Percentiles rank a stretch among this genome's conserved stretches.
Evolutionary conservation across 2,888 invertebrate genomes (phyloP).

Genomic region (Diachrysia chrysitis): DNA sequence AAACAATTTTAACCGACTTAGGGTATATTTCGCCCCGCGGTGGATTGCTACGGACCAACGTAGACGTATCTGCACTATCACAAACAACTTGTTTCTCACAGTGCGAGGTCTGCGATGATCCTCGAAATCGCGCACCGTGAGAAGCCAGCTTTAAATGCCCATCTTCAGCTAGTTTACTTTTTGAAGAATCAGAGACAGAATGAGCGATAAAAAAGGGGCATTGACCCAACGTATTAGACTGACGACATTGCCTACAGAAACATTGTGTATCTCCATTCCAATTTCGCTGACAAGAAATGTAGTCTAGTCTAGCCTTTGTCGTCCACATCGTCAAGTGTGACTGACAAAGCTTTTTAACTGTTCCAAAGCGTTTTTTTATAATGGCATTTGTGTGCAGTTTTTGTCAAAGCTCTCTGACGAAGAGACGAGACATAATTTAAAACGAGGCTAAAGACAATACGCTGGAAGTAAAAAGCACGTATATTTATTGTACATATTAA

Average conservation of each 20-base stretch:
- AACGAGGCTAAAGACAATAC: background rate
- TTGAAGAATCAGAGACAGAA: too few relatives aligned
- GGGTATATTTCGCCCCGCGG: too few relatives aligned
- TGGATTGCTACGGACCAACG: too few relatives aligned
- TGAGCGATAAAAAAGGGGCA: slow-evolving; percentile 6
- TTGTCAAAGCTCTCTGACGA: background rate
- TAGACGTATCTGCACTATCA: too few relatives aligned
- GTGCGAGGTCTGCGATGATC: too few relatives aligned
- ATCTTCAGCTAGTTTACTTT: too few relatives aligned
- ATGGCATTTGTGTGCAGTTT: background rate
- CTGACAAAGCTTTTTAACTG: background rate
- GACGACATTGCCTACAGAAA: background rate
- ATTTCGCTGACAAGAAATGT: background rate
- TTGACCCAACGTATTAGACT: slow-evolving; percentile 25
- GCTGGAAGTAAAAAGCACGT: too few relatives aligned
- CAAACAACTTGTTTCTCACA: too few relatives aligned
- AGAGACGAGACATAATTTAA: background rate
- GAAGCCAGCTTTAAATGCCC: too few relatives aligned
- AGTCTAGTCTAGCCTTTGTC: background rate
- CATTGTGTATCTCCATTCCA: background rate
- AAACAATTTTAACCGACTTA: too few relatives aligned
- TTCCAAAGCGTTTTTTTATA: background rate
- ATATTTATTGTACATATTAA: too few relatives aligned
- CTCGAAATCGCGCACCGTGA: too few relatives aligned
- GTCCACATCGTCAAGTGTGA: background rate